Base-by-base conservation (phyloP, 1,140 invertebrate genomes). In the Doryteuthis pealeii region DNA sequence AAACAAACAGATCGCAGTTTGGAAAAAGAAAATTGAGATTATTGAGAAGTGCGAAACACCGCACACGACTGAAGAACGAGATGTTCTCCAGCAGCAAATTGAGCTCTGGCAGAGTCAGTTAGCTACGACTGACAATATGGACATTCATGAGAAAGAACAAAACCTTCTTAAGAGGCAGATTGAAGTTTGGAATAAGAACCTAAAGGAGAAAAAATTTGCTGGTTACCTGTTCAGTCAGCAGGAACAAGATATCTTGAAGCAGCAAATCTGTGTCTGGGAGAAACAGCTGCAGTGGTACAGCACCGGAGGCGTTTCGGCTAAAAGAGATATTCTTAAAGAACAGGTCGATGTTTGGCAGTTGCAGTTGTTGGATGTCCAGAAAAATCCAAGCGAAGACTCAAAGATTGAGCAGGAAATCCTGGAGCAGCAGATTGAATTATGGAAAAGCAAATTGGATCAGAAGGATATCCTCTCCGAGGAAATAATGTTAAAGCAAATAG, bases 171-270 rank as follows among this genome's bases (percentile, higher is more conserved):
- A 28, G 54, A 8, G 26, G 22, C 54, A 62, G 5, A 62, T 62
- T 62, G 54, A 62, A 6, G 54, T 62, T 5, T 62, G 54, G 54
- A 62, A 62, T 8, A 62, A 62, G 18, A 62, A 62, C 26, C 26
- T 62, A 18, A 62, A 62, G 54, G 18, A 62, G 18, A 62, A 62
- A 28, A 62, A 62, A 62, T 62, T 62, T 62, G 54, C 54, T 4
- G 54, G 54, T n/a, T 18, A 62, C 18, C 6, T 18, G 6, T 62
- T 62, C 18, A 62, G 54, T 62, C 22, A 22, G 22, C 54, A 62
- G 26, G 54, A 62, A 62, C 54, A 62, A 62, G 54, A 62, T 6
- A 62, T 62, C 54, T 62, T 62, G 54, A 62, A 28, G 18, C 18
- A 18, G 26, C 54, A 62, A 1, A 8, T 62, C 5, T n/a, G 6